Conservation (phyloP, 92 coral and sea anemone species). For the Zoanthus sansibaricus region DNA sequence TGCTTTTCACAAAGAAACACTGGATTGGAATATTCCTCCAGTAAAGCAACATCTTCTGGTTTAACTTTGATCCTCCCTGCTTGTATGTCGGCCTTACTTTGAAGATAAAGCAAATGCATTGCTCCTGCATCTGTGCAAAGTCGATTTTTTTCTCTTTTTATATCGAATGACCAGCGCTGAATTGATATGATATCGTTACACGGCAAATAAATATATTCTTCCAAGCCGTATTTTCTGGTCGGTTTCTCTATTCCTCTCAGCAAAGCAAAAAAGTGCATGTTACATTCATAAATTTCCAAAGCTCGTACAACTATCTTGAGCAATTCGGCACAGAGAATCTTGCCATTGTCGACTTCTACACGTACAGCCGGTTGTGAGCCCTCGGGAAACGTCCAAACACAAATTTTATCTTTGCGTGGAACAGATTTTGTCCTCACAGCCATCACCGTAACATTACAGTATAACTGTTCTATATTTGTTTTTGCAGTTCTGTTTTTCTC, state of each 20-base stretch:
- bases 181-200: constrained; percentile 81
- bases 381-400: constrained; percentile 91
- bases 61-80: constrained; percentile 79
- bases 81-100: constrained; percentile 77
- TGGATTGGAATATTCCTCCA: constrained; percentile 78
- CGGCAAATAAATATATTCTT: constrained; percentile 79
- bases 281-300: constrained; percentile 70
- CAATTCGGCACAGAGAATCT: constrained; percentile 75
- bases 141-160: constrained; percentile 77
- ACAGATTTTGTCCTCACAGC: constrained; percentile 72
- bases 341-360: constrained; percentile 78
- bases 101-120: constrained; percentile 69
- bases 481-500: background rate
- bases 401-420: constrained; percentile 72
- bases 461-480: background rate
- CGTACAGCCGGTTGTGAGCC: constrained; percentile 86
- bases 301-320: constrained; percentile 75
- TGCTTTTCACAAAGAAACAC: constrained; percentile 85
- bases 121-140: constrained; percentile 87
- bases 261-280: constrained; percentile 77
- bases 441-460: background rate
- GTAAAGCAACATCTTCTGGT: constrained; percentile 69
- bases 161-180: constrained; percentile 94
- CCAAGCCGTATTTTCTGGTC: constrained; percentile 77
- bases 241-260: constrained; percentile 89